Conservation (phyloP, 2,113 vertebrate species). For the Chrysochloris asiatica region DNA sequence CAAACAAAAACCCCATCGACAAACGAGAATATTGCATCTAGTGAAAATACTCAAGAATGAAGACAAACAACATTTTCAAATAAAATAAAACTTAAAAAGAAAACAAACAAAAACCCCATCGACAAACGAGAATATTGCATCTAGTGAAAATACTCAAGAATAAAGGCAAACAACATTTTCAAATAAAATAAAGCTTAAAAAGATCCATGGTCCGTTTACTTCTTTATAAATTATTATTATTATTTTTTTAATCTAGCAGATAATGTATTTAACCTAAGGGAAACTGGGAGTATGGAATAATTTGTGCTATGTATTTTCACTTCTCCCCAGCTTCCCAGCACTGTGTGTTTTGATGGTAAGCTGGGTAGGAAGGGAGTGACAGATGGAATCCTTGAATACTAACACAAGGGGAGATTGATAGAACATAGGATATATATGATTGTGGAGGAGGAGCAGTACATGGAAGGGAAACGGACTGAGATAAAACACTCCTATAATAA, state of each 20-base stretch:
- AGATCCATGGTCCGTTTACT: too few relatives aligned
- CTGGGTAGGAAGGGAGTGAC: neutral
- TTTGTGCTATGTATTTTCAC: neutral
- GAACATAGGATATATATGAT: neutral
- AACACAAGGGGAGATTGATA: neutral
- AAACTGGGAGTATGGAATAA: neutral
- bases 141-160: neutral
- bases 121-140: neutral
- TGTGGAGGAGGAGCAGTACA: neutral
- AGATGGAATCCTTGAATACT: constrained; percentile 19
- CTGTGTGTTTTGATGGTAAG: neutral
- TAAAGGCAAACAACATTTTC: constrained; percentile 37
- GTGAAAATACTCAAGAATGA: neutral
- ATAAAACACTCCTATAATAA: neutral
- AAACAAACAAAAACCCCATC: neutral
- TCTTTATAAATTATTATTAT: constrained; percentile 33
- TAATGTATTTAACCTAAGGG: too few relatives aligned
- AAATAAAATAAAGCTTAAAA: constrained; percentile 6
- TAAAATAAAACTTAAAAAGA: neutral
- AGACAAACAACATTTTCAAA: constrained; percentile 38
- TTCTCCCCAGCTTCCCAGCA: neutral
- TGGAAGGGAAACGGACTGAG: neutral
- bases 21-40: neutral
- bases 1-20: neutral
- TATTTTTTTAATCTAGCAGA: neutral